A percentile compares a stretch with the other conserved stretches of the same genome.
These are phyloP conservation scores for Adela reaumurella DNA, from an alignment of 2,888 invertebrate species.

Conservation along the genomic window DNA sequence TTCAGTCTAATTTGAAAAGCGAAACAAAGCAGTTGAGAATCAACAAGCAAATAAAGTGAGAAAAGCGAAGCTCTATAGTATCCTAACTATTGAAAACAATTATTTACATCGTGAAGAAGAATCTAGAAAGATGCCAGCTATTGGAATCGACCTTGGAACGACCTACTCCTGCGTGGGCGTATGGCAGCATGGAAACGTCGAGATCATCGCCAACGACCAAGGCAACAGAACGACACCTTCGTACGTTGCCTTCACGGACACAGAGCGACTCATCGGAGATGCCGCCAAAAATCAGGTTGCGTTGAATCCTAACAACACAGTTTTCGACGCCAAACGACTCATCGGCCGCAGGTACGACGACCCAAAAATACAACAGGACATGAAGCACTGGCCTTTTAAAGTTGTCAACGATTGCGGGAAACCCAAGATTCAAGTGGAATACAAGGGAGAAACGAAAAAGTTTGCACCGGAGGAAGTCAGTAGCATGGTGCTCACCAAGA, in stretches of 20 bases:
- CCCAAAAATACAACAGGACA: constrained; percentile 64
- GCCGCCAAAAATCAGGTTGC: constrained; percentile 72
- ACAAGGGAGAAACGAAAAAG: constrained; percentile 53
- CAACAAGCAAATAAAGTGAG: neutral
- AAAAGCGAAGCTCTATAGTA: neutral
- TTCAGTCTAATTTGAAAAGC: neutral
- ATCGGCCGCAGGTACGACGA: constrained; percentile 73
- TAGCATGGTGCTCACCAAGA: constrained; percentile 61
- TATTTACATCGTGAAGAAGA: neutral
- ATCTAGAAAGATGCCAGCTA: neutral
- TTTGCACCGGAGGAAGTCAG: constrained; percentile 63
- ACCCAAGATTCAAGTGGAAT: constrained; percentile 59
- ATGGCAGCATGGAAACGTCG: constrained; percentile 78
- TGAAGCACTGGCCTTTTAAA: constrained; percentile 75
- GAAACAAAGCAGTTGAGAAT: too few species aligned
- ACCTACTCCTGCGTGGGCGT: constrained; percentile 85
- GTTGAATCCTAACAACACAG: constrained; percentile 63
- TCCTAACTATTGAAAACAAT: neutral
- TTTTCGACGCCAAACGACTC: constrained; percentile 69
- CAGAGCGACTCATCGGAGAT: constrained; percentile 78
- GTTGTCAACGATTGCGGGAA: constrained; percentile 59
- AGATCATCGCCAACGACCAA: constrained; percentile 85
- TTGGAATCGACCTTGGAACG: constrained; percentile 61
- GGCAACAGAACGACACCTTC: constrained; percentile 86
- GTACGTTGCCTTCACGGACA: constrained; percentile 84